These are phyloP conservation scores for Lucinisca nassula DNA, from an alignment of 2,888 invertebrate species.

Conservation along the genomic window DNA sequence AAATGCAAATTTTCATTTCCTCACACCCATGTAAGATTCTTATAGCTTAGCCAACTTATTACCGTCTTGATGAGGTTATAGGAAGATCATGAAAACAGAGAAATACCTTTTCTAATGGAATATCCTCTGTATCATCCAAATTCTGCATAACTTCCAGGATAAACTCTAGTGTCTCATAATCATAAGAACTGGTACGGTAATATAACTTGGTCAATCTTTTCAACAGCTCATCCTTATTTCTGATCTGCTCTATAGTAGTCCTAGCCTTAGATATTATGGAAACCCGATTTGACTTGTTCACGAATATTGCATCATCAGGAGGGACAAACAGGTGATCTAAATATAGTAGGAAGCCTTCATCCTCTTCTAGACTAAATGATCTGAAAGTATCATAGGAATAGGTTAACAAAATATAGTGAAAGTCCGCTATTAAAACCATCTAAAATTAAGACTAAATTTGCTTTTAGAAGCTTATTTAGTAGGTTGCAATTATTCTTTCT, in stretches of 20 bases:
- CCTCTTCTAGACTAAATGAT: conserved; percentile 77
- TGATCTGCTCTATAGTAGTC: conserved; percentile 66
- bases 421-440: too few species aligned
- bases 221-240: conserved; percentile 63
- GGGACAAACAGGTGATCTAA: conserved; percentile 76
- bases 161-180: conserved; percentile 83
- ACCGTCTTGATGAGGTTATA: too few species aligned
- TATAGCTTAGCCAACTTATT: too few species aligned
- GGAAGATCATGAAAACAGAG: too few species aligned
- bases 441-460: too few species aligned
- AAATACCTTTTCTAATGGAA: conserved; percentile 71
- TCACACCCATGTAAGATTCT: too few species aligned
- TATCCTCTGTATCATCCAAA: conserved; percentile 59
- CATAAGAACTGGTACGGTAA: conserved; percentile 80
- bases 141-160: conserved; percentile 74
- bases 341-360: conserved; percentile 78
- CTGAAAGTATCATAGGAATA: conserved; percentile 72
- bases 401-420: too few species aligned
- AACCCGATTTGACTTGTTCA: conserved; percentile 34
- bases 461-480: too few species aligned
- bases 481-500: too few species aligned
- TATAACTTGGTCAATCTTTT: conserved; percentile 72
- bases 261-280: conserved; percentile 55
- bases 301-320: conserved; percentile 45
- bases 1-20: too few species aligned